Evolutionary conservation across 1,140 invertebrate species (phyloP).

Genomic region (Procambarus virginalis): DNA sequence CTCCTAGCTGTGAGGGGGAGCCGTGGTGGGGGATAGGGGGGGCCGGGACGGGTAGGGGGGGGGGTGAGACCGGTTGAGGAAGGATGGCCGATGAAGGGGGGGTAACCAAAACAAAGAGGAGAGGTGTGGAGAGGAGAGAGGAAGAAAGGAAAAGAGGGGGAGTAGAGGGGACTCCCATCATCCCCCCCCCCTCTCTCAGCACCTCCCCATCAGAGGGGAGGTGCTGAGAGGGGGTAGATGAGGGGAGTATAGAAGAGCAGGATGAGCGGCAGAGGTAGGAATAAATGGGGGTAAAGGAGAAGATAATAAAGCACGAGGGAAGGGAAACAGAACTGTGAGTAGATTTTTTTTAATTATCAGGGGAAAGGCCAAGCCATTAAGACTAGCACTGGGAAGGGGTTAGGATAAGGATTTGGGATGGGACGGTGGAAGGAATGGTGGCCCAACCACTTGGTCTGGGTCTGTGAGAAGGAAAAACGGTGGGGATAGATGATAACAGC

Average conservation of each 20-base stretch:
- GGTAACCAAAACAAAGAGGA: background rate
- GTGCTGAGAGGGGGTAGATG: background rate
- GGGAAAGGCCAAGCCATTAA: too few relatives aligned
- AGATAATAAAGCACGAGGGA: background rate
- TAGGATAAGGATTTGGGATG: too few relatives aligned
- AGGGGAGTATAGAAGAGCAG: background rate
- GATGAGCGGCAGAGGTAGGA: background rate
- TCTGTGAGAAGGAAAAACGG: too few relatives aligned
- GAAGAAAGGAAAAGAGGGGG: constrained; percentile 1
- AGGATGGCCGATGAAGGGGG: background rate
- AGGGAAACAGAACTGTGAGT: background rate
- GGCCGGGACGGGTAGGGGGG: background rate
- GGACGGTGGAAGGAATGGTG: too few relatives aligned
- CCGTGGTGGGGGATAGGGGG: background rate
- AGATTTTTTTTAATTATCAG: too few relatives aligned
- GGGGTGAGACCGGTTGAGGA: background rate
- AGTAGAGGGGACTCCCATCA: too few relatives aligned
- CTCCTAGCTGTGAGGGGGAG: background rate
- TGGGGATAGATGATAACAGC: background rate
- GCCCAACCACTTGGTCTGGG: too few relatives aligned
- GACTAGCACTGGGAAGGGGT: too few relatives aligned
- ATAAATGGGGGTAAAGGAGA: background rate
- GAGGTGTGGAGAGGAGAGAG: background rate
- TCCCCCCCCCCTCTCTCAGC: too few relatives aligned
- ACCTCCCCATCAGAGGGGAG: too few relatives aligned